Base-by-base conservation (phyloP, 35 echinoderm and acorn worm genomes). In the Ophioderma brevispina region DNA sequence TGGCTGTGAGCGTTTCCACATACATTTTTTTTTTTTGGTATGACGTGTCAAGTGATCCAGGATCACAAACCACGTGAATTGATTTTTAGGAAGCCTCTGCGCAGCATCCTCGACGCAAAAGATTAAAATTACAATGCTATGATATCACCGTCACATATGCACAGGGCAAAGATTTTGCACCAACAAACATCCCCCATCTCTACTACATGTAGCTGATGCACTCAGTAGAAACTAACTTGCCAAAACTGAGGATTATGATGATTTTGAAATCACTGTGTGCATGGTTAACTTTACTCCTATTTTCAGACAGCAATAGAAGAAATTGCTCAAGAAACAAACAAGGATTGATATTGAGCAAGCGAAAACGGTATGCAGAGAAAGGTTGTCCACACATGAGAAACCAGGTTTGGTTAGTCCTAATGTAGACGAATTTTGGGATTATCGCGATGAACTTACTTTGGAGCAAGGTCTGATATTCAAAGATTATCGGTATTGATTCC, bases 341-440 rank as follows among this genome's bases (percentile, higher is more conserved):
- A n/a, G 89, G 79, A 34, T 25, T 23, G 15, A n/a, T 25, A 30
- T 31, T 88, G 19, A 33, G 78, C 37, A 85, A 84, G 6, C 59
- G 85, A 23, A 64, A 39, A 21, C 13, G 78, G 42, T 33, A 37
- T 0, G 41, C 77, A 39, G 13, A 85, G 11, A 77, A 42, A 1
- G 81, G 89, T 19, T 91, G 81, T 56, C 89, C 89, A n/a, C 28
- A 79, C 15, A 19, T n/a, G n/a, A n/a, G n/a, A 91, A 70, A 63
- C 13, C 0, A 85, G 39, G 63, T 91, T 0, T 8, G 4, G 41
- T 46, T 8, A 14, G 35, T 35, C 21, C 13, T 15, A 28, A 38
- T n/a, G 18, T 78, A 25, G 42, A 40, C 11, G 35, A 64, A 77
- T 91, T 76, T 43, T 84, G 70, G 89, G 31, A 84, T 19, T 85